These are phyloP conservation scores for Tichodroma muraria DNA, from an alignment of 2,113 vertebrate genomes.

Conservation along the genomic window DNA sequence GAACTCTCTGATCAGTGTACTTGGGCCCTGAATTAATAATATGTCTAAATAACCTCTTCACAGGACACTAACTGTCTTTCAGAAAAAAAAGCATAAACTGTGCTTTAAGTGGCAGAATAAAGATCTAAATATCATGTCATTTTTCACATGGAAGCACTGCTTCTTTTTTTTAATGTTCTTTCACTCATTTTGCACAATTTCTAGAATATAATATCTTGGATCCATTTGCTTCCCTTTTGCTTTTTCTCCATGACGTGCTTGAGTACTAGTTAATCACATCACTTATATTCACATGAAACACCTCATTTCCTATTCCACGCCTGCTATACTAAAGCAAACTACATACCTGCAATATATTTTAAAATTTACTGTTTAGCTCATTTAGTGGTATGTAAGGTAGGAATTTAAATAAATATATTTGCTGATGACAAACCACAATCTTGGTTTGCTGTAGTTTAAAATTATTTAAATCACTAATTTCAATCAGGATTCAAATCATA, in stretches of 20 bases:
- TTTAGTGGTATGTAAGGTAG: not conserved
- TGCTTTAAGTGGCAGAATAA: not conserved
- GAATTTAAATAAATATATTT: not conserved
- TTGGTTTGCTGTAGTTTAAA: not conserved
- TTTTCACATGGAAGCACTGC: not conserved
- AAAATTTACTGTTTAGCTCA: not conserved
- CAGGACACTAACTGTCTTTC: not conserved
- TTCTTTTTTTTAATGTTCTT: not conserved
- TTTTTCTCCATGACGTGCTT: not conserved
- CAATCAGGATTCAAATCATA: not conserved
- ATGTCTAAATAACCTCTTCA: not conserved
- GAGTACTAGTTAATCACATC: not conserved
- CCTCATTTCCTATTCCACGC: not conserved
- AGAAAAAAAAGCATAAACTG: not conserved
- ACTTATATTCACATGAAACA: not conserved
- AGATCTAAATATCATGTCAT: not conserved
- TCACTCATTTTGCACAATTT: not conserved
- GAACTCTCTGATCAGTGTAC: not conserved
- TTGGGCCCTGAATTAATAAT: not conserved
- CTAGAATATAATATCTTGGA: not conserved
- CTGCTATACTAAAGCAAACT: not conserved
- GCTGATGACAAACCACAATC: not conserved
- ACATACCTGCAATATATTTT: not conserved
- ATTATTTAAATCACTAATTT: not conserved
- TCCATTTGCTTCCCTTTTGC: not conserved